A percentile compares a stretch with the other conserved stretches of the same genome.
Evolutionary conservation across 2,888 invertebrate genomes (phyloP).

Genomic region (Tortricodes alternella): DNA sequence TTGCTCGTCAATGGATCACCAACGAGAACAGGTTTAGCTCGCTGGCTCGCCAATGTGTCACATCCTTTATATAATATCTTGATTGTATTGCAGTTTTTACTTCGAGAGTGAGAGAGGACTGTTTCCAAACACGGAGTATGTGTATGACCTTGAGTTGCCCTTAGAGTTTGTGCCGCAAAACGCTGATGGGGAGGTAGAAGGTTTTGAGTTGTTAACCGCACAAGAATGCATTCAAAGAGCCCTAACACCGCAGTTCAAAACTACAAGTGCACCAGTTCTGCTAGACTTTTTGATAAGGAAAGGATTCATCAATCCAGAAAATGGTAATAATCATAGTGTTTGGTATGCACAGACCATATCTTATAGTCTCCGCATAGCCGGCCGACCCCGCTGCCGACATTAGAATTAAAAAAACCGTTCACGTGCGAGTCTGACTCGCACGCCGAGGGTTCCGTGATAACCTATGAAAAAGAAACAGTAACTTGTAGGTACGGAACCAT

Average conservation of each 20-base stretch:
- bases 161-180: slow-evolving; percentile 95
- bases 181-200: slow-evolving; percentile 96
- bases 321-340: slow-evolving; percentile 86
- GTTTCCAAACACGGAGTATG: slow-evolving; percentile 97
- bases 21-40: no score
- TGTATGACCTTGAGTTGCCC: slow-evolving; percentile 96
- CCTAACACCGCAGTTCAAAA: slow-evolving; percentile 93
- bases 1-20: no score
- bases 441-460: no score
- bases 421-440: no score
- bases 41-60: no score
- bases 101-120: slow-evolving; percentile 96
- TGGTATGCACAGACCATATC: no score
- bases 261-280: slow-evolving; percentile 95
- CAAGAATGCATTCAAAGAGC: slow-evolving; percentile 92
- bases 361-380: no score
- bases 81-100: slow-evolving; percentile 86
- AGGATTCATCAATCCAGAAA: slow-evolving; percentile 94
- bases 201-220: slow-evolving; percentile 93
- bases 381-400: no score
- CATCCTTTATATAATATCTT: background rate
- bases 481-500: no score
- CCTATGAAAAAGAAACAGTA: no score
- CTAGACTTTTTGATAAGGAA: slow-evolving; percentile 96
- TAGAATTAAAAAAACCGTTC: no score